A percentile compares a stretch with the other conserved stretches of the same genome.
These are phyloP conservation scores for Tursiops truncatus DNA, from an alignment of 2,113 vertebrate species.

Conservation along the genomic window DNA sequence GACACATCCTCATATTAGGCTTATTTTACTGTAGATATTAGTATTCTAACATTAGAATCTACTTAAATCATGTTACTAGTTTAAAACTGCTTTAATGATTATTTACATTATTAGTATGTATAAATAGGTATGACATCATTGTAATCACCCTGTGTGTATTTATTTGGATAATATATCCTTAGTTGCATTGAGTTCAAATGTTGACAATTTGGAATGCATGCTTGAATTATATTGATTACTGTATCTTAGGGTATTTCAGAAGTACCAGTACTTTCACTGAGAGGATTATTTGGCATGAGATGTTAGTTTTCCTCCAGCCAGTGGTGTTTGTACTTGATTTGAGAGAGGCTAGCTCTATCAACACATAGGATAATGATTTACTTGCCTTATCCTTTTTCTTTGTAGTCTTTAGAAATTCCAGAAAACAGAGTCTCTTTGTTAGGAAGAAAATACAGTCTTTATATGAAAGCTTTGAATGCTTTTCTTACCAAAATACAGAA, in stretches of 20 bases:
- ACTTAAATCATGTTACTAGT: background rate
- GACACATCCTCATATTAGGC: background rate
- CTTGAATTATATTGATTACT: background rate
- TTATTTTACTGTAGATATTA: background rate
- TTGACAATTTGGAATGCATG: background rate
- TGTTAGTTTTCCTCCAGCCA: background rate
- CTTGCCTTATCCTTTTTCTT: slow-evolving; percentile 29
- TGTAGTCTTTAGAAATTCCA: slow-evolving; percentile 28
- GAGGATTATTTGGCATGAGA: background rate
- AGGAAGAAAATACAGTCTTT: slow-evolving; percentile 43
- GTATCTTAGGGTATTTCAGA: background rate
- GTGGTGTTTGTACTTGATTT: slow-evolving; percentile 1
- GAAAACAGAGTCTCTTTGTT: slow-evolving; percentile 62
- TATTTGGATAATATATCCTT: background rate
- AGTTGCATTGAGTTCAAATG: background rate
- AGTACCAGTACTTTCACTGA: background rate
- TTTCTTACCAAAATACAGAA: slow-evolving; percentile 51
- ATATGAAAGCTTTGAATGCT: slow-evolving; percentile 28
- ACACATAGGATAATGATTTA: slow-evolving; percentile 39
- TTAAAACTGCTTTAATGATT: background rate
- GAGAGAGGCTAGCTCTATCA: slow-evolving; percentile 31
- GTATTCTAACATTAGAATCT: slow-evolving; percentile 1
- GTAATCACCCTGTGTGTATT: background rate
- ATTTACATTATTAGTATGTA: background rate
- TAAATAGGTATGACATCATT: background rate